Evolutionary conservation across 2,113 vertebrate genomes (phyloP).

Genomic region (Aythya baeri): DNA sequence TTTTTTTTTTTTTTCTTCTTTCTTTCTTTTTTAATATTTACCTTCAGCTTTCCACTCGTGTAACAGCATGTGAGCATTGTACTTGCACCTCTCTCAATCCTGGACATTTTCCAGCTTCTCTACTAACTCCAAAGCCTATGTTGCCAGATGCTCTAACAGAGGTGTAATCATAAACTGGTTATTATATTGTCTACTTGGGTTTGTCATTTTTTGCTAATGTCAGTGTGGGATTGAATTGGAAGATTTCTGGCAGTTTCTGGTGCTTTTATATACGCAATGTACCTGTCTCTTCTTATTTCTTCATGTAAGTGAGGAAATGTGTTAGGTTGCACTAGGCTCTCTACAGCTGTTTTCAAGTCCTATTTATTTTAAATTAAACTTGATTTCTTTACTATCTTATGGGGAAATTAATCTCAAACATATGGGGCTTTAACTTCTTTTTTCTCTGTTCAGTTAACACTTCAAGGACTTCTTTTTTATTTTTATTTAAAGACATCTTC

Average conservation of each 20-base stretch:
- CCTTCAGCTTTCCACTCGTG: background rate
- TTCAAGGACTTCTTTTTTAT: background rate
- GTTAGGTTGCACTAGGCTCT: background rate
- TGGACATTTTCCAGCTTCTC: background rate
- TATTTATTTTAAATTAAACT: slow-evolving; percentile 15
- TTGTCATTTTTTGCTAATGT: slow-evolving; percentile 29
- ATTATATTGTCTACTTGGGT: slow-evolving; percentile 37
- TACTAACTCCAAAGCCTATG: background rate
- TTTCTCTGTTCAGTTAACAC: background rate
- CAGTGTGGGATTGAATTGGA: slow-evolving; percentile 14
- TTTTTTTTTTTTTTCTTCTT: background rate
- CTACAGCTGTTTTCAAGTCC: background rate
- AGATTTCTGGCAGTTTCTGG: slow-evolving; percentile 39
- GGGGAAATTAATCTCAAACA: background rate
- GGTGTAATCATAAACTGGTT: slow-evolving; percentile 28
- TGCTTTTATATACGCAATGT: background rate
- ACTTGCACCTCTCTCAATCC: background rate
- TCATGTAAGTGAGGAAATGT: background rate
- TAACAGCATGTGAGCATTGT: background rate
- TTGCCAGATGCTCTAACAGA: slow-evolving; percentile 47
- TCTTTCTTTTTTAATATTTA: background rate
- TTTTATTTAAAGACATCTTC: background rate
- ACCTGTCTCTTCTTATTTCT: slow-evolving; percentile 49
- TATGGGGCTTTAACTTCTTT: background rate
- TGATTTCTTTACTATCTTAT: background rate